phyloP scores from a whole-genome alignment of 2,113 vertebrate genomes.

The Sinosuthora webbiana region DNA sequence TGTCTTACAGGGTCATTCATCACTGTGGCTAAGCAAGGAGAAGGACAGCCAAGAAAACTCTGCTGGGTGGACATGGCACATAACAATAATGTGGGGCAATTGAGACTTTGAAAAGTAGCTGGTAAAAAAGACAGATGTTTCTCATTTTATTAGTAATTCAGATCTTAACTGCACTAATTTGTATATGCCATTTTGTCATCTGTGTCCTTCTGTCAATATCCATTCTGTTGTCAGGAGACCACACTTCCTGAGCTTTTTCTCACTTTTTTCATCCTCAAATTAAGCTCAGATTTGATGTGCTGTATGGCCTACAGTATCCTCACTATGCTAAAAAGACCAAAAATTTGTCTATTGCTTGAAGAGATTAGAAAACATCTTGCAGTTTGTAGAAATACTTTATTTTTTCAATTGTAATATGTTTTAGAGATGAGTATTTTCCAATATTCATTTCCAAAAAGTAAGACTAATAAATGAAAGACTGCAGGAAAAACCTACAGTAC shows the following conservation, averaged over 20 bases:
- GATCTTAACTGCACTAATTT: background rate
- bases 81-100: background rate
- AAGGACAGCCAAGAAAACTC: background rate
- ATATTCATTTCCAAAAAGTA: background rate
- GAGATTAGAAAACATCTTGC: background rate
- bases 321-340: background rate
- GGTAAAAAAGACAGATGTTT: background rate
- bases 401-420: background rate
- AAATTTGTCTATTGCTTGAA: background rate
- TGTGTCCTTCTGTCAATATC: background rate
- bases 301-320: background rate
- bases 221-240: background rate
- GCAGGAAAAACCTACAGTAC: background rate
- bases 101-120: background rate
- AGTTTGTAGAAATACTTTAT: background rate
- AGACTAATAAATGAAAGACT: background rate
- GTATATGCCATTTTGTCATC: background rate
- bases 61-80: background rate
- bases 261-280: background rate
- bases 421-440: background rate
- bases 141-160: background rate
- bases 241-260: background rate
- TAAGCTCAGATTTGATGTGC: background rate
- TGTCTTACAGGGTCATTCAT: background rate
- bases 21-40: background rate